Percentiles rank a stretch among this genome's conserved stretches.
phyloP scores from a whole-genome alignment of 2,888 invertebrate genomes.

The Griposia aprilina region DNA sequence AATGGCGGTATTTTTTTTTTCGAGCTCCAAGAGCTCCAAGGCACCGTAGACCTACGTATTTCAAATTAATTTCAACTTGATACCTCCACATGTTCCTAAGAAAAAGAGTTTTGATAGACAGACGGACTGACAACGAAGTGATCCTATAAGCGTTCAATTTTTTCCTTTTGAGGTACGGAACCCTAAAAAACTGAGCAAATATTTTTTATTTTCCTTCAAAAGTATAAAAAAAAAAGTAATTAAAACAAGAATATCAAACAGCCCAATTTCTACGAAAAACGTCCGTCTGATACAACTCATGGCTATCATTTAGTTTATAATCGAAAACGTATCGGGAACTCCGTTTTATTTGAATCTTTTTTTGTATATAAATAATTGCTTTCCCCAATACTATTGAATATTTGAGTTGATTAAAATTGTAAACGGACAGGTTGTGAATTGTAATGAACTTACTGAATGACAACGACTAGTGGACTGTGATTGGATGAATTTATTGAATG shows the following conservation, averaged over 20 bases:
- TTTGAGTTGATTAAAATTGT: conserved; percentile 41
- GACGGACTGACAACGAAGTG: background rate
- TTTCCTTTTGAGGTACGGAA: background rate
- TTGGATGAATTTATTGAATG: background rate
- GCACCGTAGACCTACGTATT: too few relatives aligned
- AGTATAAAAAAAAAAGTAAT: too few relatives aligned
- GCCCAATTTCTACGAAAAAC: background rate
- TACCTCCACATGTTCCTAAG: background rate
- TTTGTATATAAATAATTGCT: conserved; percentile 11
- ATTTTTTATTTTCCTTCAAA: background rate
- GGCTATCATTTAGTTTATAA: conserved; percentile 20
- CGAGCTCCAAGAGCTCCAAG: background rate
- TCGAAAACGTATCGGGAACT: background rate
- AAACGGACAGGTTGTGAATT: conserved; percentile 24
- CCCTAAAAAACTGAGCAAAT: background rate
- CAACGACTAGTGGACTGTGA: background rate
- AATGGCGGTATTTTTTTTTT: background rate
- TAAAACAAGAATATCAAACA: background rate
- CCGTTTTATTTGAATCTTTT: conserved; percentile 20
- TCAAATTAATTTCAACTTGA: background rate
- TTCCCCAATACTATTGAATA: conserved; percentile 40
- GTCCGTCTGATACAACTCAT: background rate
- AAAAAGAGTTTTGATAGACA: background rate
- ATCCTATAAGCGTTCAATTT: background rate
- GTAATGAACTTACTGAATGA: conserved; percentile 16